Percentiles rank a stretch among this genome's conserved stretches.
phyloP scores from a whole-genome alignment of 2,797 vertebrate species.

The Enteromius paludinosus region DNA sequence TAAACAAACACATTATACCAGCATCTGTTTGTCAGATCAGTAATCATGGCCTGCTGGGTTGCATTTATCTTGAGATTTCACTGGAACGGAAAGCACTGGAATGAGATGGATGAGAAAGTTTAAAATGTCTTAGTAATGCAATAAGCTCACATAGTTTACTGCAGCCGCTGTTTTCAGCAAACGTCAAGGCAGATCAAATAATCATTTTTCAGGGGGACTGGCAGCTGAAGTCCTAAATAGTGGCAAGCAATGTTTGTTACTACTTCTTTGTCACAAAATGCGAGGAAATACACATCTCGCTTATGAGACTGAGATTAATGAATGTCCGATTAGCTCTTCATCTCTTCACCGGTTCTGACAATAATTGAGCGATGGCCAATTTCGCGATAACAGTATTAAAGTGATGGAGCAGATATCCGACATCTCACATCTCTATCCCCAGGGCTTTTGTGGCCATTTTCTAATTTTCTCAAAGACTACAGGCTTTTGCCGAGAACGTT shows the following conservation, averaged over 20 bases:
- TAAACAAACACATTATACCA: not conserved
- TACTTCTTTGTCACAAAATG: not conserved
- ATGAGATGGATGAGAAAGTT: slow-evolving; percentile 25
- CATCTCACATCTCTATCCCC: slow-evolving; percentile 23
- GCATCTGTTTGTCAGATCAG: slow-evolving; percentile 13
- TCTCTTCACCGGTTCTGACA: slow-evolving; percentile 15
- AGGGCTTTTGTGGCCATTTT: slow-evolving; percentile 18
- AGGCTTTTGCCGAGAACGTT: slow-evolving; percentile 25
- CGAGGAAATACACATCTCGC: not conserved
- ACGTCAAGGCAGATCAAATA: not conserved
- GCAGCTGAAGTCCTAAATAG: not conserved
- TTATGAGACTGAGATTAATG: slow-evolving; percentile 38
- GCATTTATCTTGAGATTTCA: slow-evolving; percentile 10
- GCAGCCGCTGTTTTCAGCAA: not conserved
- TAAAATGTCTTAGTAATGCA: slow-evolving; percentile 15
- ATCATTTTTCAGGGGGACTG: not conserved
- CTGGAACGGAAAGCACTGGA: not conserved
- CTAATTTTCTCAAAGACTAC: slow-evolving; percentile 48
- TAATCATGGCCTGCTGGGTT: slow-evolving; percentile 9
- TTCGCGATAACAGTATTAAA: slow-evolving; percentile 51
- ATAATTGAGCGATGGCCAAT: slow-evolving; percentile 39
- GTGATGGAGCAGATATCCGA: slow-evolving; percentile 39
- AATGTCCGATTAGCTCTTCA: slow-evolving; percentile 34
- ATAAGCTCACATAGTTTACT: slow-evolving; percentile 4
- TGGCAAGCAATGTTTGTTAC: not conserved